phyloP scores from a whole-genome alignment of 2,797 vertebrate genomes.

The Falco cherrug region DNA sequence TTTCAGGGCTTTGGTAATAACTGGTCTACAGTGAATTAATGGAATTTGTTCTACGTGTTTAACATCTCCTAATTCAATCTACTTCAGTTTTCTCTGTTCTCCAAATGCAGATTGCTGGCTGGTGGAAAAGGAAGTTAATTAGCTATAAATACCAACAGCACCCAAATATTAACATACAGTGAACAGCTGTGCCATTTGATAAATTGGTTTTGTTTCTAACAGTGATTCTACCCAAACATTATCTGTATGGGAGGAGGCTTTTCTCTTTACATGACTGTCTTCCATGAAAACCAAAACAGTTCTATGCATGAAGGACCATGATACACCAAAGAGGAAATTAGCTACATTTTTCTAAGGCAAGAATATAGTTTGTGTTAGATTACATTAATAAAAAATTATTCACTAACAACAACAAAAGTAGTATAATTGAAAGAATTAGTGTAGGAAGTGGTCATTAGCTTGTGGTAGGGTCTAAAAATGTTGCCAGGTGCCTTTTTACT shows the following conservation, averaged over 20 bases:
- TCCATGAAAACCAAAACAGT: background rate
- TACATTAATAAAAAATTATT: background rate
- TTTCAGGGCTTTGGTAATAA: constrained; percentile 47
- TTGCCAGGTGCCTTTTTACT: background rate
- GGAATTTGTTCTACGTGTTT: constrained; percentile 46
- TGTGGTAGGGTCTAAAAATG: background rate
- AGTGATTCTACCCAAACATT: constrained; percentile 49
- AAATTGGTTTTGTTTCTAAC: constrained; percentile 60
- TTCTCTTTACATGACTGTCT: background rate
- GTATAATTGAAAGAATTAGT: background rate
- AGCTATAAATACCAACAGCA: constrained; percentile 75
- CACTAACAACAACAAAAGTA: background rate
- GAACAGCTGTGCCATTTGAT: constrained; percentile 74
- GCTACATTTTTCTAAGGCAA: background rate
- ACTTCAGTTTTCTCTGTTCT: constrained; percentile 54
- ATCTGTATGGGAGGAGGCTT: constrained; percentile 12
- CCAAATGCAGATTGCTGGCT: constrained; percentile 70
- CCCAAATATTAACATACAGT: constrained; percentile 73
- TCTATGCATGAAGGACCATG: background rate
- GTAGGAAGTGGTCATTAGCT: background rate
- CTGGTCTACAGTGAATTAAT: constrained; percentile 28
- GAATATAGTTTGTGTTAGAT: background rate
- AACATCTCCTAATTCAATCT: constrained; percentile 56
- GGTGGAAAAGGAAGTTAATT: constrained; percentile 72
- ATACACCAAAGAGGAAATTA: background rate